Conservation (phyloP, 1,140 invertebrate species). For the Drosophila kurseongensis region DNA sequence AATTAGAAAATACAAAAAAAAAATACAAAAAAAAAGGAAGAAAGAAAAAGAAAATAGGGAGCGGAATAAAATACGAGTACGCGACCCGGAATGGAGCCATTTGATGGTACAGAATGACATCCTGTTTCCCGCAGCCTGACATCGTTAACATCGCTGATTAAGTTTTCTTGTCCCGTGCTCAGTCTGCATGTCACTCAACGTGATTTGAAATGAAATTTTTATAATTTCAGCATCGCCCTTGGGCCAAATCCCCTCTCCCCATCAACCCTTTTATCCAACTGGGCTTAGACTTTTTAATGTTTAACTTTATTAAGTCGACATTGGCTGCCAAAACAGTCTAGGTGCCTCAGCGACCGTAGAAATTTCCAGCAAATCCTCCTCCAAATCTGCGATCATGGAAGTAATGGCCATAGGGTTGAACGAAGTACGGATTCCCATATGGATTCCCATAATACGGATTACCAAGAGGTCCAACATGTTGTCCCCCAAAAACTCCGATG, state of each 20-base stretch:
- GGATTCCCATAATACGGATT: slow-evolving; percentile 6
- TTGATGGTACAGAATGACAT: slow-evolving; percentile 60
- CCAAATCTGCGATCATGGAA: slow-evolving; percentile 6
- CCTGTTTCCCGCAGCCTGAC: slow-evolving; percentile 63
- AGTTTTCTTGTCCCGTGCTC: slow-evolving; percentile 78
- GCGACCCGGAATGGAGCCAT: slow-evolving; percentile 59
- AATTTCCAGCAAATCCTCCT: background rate
- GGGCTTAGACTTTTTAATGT: slow-evolving; percentile 29
- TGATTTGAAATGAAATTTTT: slow-evolving; percentile 80
- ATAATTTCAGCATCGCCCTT: slow-evolving; percentile 49
- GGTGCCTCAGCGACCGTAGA: slow-evolving; percentile 13
- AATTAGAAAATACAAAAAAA: slow-evolving; percentile 70
- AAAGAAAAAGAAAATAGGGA: slow-evolving; percentile 46
- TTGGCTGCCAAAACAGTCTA: slow-evolving; percentile 4
- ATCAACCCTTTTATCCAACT: slow-evolving; percentile 33
- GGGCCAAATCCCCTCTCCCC: slow-evolving; percentile 1
- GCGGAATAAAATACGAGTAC: slow-evolving; percentile 59
- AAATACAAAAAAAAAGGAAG: slow-evolving; percentile 33
- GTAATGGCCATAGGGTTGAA: slow-evolving; percentile 6
- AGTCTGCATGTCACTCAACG: slow-evolving; percentile 71
- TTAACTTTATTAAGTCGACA: slow-evolving; percentile 43
- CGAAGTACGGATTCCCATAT: slow-evolving; percentile 7
- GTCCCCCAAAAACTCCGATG: slow-evolving; percentile 10
- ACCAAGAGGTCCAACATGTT: background rate
- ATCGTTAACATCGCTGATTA: slow-evolving; percentile 83